Conservation (phyloP, 1,140 invertebrate species). For the Homalodisca vitripennis region DNA sequence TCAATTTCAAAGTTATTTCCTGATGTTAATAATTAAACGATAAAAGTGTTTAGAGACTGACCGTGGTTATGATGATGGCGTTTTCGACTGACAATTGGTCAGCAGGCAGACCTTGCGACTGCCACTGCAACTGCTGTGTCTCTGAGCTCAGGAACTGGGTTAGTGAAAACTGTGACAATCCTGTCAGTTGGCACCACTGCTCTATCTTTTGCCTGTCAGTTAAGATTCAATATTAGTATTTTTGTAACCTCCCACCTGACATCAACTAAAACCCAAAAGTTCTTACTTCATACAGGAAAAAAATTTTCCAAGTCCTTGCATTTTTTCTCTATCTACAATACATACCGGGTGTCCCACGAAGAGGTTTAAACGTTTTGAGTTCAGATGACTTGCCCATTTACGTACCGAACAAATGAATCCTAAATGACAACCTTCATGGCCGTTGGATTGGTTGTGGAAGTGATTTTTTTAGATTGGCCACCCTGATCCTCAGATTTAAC, state of each 20-base stretch:
- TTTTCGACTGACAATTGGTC: constrained; percentile 81
- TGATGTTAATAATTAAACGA: too few species aligned
- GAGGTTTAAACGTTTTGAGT: too few species aligned
- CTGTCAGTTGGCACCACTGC: constrained; percentile 25
- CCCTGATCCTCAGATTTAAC: too few species aligned
- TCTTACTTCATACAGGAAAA: background rate
- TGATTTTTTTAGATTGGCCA: too few species aligned
- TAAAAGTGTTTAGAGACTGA: too few species aligned
- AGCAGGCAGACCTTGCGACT: constrained; percentile 77
- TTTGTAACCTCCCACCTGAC: background rate
- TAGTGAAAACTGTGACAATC: constrained; percentile 57
- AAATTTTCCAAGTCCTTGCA: background rate
- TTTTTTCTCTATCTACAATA: too few species aligned
- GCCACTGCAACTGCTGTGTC: constrained; percentile 83
- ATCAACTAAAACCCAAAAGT: background rate
- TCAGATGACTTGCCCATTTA: too few species aligned
- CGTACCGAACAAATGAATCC: too few species aligned
- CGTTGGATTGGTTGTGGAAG: too few species aligned
- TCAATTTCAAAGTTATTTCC: too few species aligned
- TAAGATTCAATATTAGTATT: background rate
- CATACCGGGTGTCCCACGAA: too few species aligned
- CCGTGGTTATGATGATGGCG: constrained; percentile 74
- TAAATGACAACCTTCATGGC: too few species aligned
- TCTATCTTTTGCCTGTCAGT: constrained; percentile 15
- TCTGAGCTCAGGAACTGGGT: constrained; percentile 70